Evolutionary conservation across 2,888 invertebrate species (phyloP), one percentile per base, ranked within the genome.

Genomic region (Eueremaeus valkanovi): DNA sequence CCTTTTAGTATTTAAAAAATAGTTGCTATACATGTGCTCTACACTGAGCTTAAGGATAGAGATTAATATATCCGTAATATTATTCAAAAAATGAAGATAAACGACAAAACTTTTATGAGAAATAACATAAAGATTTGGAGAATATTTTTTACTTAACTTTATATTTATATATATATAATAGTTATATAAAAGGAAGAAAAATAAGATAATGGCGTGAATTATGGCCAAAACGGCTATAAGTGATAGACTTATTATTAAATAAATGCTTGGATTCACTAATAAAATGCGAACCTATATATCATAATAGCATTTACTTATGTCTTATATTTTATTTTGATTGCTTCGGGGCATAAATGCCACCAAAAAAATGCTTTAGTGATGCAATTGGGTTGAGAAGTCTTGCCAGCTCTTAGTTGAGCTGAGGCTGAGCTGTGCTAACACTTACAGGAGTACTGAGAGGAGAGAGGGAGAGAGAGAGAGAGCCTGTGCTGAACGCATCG

Each of bases 311-410:
- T 58, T 21, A 58, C 58, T 58, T 29, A 31, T 58, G 27, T 58
- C 58, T 58, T 58, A 58, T 58, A 55, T 58, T 18, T 49, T 58
- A 58, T 58, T 58, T 58, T 21, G 27, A 21, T 58, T 58, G 58
- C 58, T 58, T 58, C 58, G 58, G 58, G 58, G 29, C 58, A 16
- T 13, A 31, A 58, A 58, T 58, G 58, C 58, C 58, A 58, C 58
- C 58, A 58, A 58, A 58, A 51, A 58, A 58, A n/a, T n/a, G n/a
- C n/a, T n/a, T n/a, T n/a, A n/a, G n/a, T n/a, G n/a, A 58, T 58
- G 58, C 58, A 58, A 58, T 58, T 58, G 58, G 58, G 58, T 58
- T 58, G 58, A 58, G n/a, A n/a, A n/a, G n/a, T n/a, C n/a, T n/a
- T n/a, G n/a, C n/a, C n/a, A n/a, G n/a, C n/a, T n/a, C n/a, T n/a